Evolutionary conservation across 30 jellyfish, hydroid and myxozoan genomes (phyloP).

Genomic region (Morbakka virulenta): DNA sequence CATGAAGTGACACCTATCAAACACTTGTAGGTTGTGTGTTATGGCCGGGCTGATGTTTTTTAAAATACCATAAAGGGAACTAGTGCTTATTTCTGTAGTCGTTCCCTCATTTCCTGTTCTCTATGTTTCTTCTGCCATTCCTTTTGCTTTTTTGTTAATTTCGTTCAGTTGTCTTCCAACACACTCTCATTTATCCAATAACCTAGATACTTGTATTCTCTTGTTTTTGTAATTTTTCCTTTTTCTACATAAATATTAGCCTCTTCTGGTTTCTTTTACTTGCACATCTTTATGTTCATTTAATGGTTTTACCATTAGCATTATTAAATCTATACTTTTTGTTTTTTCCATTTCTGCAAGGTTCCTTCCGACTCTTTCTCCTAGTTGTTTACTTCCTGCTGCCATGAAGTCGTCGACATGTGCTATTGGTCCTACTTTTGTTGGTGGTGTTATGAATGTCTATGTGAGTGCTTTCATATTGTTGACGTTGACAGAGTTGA

Average conservation of each 20-base stretch:
- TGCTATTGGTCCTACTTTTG: not conserved
- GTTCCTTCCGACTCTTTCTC: constrained; percentile 28
- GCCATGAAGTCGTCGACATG: constrained; percentile 37
- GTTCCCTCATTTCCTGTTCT: no score
- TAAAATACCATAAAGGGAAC: no score
- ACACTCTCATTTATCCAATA: constrained; percentile 32
- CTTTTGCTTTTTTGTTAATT: constrained; percentile 33
- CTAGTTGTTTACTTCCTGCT: constrained; percentile 25
- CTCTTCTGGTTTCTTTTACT: constrained; percentile 9
- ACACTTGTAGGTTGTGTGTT: no score
- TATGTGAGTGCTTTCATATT: constrained; percentile 2
- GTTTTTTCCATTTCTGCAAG: not conserved
- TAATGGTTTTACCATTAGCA: constrained; percentile 50
- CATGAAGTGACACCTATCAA: no score
- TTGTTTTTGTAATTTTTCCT: constrained; percentile 25
- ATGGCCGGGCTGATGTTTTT: no score
- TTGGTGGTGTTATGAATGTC: constrained; percentile 28
- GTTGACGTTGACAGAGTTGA: constrained; percentile 15
- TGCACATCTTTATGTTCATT: constrained; percentile 34
- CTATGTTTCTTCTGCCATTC: no score
- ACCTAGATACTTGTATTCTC: constrained; percentile 32
- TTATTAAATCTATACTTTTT: constrained; percentile 7
- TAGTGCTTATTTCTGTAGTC: no score
- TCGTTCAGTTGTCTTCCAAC: no score
- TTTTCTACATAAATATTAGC: constrained; percentile 16